These are phyloP conservation scores for Delia radicum DNA, from an alignment of 1,140 invertebrate genomes.

Conservation along the genomic window DNA sequence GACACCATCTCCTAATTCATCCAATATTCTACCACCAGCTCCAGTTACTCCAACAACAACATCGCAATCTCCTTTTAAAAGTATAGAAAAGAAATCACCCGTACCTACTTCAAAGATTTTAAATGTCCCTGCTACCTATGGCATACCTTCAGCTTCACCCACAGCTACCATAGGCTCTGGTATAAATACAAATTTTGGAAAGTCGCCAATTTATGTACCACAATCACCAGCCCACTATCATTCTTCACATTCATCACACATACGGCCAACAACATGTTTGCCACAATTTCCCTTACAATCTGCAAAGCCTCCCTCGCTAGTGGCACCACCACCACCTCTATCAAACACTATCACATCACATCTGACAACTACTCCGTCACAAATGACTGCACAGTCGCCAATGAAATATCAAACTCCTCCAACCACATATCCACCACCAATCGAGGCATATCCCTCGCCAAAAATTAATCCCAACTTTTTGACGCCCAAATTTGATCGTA, in stretches of 20 bases:
- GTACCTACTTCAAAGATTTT: conserved; percentile 52
- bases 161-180: background rate
- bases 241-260: conserved; percentile 30
- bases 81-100: conserved; percentile 51
- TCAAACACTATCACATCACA: background rate
- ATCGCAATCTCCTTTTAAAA: conserved; percentile 34
- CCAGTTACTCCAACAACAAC: conserved; percentile 1
- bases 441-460: conserved; percentile 53
- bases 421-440: conserved; percentile 51
- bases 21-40: conserved; percentile 4
- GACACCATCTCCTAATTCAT: background rate
- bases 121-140: conserved; percentile 50
- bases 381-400: conserved; percentile 34
- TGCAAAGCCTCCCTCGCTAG: conserved; percentile 30
- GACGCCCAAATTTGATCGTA: conserved; percentile 51
- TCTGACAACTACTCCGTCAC: background rate
- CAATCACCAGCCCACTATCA: conserved; percentile 49
- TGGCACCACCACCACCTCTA: background rate
- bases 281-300: conserved; percentile 30
- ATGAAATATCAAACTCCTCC: conserved; percentile 50
- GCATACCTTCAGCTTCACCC: conserved; percentile 32
- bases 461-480: conserved; percentile 54
- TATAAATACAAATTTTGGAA: conserved; percentile 35
- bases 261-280: conserved; percentile 18
- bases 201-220: conserved; percentile 42